phyloP scores from a whole-genome alignment of 2,888 invertebrate species.

The Drosophila quinaria region DNA sequence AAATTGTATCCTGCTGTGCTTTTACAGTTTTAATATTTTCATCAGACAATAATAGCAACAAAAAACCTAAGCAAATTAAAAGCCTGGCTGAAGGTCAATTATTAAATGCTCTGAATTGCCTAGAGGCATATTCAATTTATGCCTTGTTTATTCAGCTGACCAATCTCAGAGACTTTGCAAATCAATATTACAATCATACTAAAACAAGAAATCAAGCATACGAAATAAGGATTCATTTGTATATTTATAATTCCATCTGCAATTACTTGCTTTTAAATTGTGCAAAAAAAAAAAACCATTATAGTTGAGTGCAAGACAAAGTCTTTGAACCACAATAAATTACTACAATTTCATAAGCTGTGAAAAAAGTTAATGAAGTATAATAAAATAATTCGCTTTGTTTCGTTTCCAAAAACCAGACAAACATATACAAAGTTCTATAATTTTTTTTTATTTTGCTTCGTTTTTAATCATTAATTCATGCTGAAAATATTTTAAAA shows the following conservation, averaged over 20 bases:
- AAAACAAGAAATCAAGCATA: neutral
- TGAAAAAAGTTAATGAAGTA: too few relatives aligned
- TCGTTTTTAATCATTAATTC: too few relatives aligned
- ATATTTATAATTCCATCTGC: slow-evolving; percentile 5
- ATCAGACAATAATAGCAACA: slow-evolving; percentile 11
- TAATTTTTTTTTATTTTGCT: too few relatives aligned
- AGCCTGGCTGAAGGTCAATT: slow-evolving; percentile 52
- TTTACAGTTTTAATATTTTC: slow-evolving; percentile 43
- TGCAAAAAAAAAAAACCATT: neutral
- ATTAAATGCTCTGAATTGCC: slow-evolving; percentile 37
- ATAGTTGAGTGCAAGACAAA: neutral
- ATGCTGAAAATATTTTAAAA: too few relatives aligned
- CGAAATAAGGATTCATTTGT: neutral
- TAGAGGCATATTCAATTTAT: slow-evolving; percentile 30
- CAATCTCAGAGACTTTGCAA: slow-evolving; percentile 22
- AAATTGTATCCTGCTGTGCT: slow-evolving; percentile 32
- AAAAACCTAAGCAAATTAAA: slow-evolving; percentile 35
- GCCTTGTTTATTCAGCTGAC: slow-evolving; percentile 40
- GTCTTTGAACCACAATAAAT: neutral
- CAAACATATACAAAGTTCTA: too few relatives aligned
- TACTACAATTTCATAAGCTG: too few relatives aligned
- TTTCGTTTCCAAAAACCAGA: too few relatives aligned
- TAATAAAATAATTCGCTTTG: too few relatives aligned
- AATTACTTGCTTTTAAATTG: neutral
- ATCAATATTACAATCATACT: slow-evolving; percentile 32